Conservation (phyloP, 2,113 vertebrate species). For the Galemys pyrenaicus region DNA sequence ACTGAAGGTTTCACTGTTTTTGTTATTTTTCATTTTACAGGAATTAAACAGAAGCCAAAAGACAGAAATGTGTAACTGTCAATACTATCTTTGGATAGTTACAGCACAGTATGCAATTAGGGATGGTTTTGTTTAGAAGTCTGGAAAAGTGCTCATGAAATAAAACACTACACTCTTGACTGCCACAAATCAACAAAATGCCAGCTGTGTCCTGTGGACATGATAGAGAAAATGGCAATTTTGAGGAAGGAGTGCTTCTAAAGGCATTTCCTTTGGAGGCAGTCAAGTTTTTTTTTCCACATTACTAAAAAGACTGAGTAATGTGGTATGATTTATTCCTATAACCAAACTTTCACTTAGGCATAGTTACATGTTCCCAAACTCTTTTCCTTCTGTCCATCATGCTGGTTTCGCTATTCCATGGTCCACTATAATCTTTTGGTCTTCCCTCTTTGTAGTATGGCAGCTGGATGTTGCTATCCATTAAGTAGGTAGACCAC, state of each 20-base stretch:
- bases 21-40: slow-evolving; percentile 63
- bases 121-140: slow-evolving; percentile 66
- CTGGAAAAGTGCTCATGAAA: slow-evolving; percentile 54
- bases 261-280: slow-evolving; percentile 77
- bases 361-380: slow-evolving; percentile 77
- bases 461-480: slow-evolving; percentile 83
- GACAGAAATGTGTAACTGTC: slow-evolving; percentile 48
- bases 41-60: slow-evolving; percentile 62
- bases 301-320: slow-evolving; percentile 76
- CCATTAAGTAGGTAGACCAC: slow-evolving; percentile 96
- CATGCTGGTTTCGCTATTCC: slow-evolving; percentile 74
- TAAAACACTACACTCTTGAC: slow-evolving; percentile 23
- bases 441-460: slow-evolving; percentile 82
- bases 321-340: slow-evolving; percentile 77
- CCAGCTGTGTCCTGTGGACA: slow-evolving; percentile 47
- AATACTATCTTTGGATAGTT: slow-evolving; percentile 65
- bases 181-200: slow-evolving; percentile 66
- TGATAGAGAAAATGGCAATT: slow-evolving; percentile 77
- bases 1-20: slow-evolving; percentile 48
- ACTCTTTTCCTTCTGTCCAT: slow-evolving; percentile 71
- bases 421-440: slow-evolving; percentile 87
- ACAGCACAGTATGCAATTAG: not conserved
- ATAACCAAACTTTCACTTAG: slow-evolving; percentile 72
- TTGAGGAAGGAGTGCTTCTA: slow-evolving; percentile 73
- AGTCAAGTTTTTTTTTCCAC: slow-evolving; percentile 57